Conservation (phyloP, 2,888 invertebrate species). For the Lagria hirta region DNA sequence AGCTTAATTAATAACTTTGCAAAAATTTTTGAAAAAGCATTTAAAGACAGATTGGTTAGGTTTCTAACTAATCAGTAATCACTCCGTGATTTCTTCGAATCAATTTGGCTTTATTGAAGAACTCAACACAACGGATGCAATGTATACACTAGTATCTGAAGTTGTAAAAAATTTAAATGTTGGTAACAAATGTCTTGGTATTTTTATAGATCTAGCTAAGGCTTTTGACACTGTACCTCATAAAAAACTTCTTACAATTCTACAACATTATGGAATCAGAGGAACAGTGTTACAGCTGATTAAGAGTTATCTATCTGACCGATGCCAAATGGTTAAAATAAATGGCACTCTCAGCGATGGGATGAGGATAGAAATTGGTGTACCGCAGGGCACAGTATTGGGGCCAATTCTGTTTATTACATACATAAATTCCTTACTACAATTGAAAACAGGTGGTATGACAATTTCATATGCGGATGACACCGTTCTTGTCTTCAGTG, state of each 20-base stretch:
- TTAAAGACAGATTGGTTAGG: not conserved
- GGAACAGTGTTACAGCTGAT: not conserved
- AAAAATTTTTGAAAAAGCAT: not conserved
- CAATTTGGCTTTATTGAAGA: not conserved
- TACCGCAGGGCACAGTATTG: slow-evolving; percentile 1
- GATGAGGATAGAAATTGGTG: not conserved
- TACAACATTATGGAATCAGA: not conserved
- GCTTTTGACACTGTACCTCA: slow-evolving; percentile 1
- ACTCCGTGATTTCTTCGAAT: not conserved
- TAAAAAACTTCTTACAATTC: not conserved
- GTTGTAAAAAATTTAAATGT: not conserved
- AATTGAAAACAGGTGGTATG: too few relatives aligned
- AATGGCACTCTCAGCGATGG: not conserved
- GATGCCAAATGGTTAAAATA: not conserved
- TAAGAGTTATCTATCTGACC: not conserved
- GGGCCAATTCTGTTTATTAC: not conserved
- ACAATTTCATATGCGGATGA: too few relatives aligned
- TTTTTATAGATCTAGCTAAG: slow-evolving; percentile 1
- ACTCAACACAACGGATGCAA: not conserved
- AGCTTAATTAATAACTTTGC: not conserved
- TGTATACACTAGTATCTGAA: not conserved
- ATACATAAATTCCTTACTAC: not conserved
- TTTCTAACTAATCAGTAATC: too few relatives aligned
- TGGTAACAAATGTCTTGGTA: not conserved
- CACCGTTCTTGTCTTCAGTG: not conserved